Base-by-base conservation (phyloP, 2,888 invertebrate genomes). In the Thera obeliscata region DNA sequence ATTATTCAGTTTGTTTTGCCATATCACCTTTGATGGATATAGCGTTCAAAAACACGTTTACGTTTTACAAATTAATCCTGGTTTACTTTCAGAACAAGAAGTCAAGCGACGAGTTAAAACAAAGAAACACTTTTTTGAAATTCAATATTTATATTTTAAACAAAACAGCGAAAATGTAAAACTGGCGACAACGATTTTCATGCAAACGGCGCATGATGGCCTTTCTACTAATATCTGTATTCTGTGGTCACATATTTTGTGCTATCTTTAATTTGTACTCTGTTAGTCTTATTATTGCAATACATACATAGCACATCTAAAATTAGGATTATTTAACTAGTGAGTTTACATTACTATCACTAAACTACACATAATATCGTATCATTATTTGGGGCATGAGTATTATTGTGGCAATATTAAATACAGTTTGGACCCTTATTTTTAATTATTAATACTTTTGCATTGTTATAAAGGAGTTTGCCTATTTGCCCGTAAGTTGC, bases 181-280 rank as follows among this genome's bases (percentile, higher is more conserved):
- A 22, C 22, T 22, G 22, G 22, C 22, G 22, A 22, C 22, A 22
- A 22, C 22, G 22, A 22, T 22, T 22, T 1, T 1, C 22, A 22
- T 22, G 1, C 22, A 22, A 22, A 22, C 22, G 22, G 22, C 22
- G 22, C 22, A 22, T 22, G 22, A 22, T 22, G 22, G 22, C 22
- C 22, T 22, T 22, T 22, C 22, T 22, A 22, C 22, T 22, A 22
- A 22, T 22, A 22, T 22, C 1, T 22, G 22, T 22, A 1, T 22
- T 22, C 22, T 22, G 22, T 22, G 22, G 22, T 22, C 22, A 22
- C 22, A 22, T 22, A 22, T 61, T 64, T 69, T 65, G 68, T 69
- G 64, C 69, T 58, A 67, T n/a, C 49, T 61, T 73, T 63, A 67
- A 65, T 73, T 74, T 75, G 75, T 74, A 75, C 72, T 71, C 35